Conservation (phyloP, 92 coral and sea anemone species). For the Umimayanthus chanpuru region DNA sequence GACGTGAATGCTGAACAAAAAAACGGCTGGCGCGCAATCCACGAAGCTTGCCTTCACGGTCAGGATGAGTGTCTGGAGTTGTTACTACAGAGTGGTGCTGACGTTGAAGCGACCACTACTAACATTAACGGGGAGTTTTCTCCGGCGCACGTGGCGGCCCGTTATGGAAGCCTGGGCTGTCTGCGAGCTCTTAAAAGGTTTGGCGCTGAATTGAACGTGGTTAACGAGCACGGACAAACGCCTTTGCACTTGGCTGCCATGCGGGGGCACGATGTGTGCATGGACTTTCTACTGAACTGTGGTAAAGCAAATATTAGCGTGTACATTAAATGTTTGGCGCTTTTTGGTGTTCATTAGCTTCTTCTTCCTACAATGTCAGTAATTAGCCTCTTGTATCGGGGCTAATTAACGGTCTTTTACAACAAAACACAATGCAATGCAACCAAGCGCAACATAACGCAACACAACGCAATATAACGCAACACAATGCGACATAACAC, state of each 20-base stretch:
- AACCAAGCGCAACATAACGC: no score
- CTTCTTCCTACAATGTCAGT: background rate
- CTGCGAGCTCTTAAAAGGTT: constrained; percentile 56
- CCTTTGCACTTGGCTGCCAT: constrained; percentile 85
- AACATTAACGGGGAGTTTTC: constrained; percentile 62
- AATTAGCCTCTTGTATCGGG: background rate
- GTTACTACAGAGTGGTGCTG: constrained; percentile 64
- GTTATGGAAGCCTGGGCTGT: constrained; percentile 72
- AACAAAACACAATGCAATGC: background rate
- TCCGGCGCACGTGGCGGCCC: constrained; percentile 77
- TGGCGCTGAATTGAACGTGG: constrained; percentile 61
- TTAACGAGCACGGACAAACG: constrained; percentile 67
- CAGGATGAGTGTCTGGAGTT: constrained; percentile 61
- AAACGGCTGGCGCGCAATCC: constrained; percentile 86
- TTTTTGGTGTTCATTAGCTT: background rate
- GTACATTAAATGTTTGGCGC: background rate
- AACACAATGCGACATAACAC: no score
- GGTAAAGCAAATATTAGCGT: constrained; percentile 43
- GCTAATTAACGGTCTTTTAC: background rate
- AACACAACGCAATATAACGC: no score
- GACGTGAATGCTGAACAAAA: constrained; percentile 62
- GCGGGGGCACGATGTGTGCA: constrained; percentile 79
- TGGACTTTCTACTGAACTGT: constrained; percentile 66
- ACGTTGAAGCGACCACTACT: constrained; percentile 65
- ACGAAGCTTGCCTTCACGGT: constrained; percentile 82